Conservation (phyloP, 2,888 invertebrate genomes). For the Nyleta sp. region DNA sequence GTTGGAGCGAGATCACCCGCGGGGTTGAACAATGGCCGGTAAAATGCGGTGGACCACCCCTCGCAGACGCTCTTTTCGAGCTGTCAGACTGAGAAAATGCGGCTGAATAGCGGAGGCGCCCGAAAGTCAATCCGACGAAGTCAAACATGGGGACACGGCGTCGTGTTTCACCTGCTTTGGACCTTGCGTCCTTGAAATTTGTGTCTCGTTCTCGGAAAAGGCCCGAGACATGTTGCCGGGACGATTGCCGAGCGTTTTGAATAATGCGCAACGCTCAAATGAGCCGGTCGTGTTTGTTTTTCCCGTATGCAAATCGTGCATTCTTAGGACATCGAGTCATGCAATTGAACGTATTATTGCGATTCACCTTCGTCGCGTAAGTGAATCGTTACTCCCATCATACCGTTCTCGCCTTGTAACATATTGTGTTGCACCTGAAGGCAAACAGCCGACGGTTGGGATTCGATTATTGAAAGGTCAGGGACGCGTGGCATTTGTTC, state of each 20-base stretch:
- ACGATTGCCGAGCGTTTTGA: conserved; percentile 29
- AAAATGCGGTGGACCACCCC: conserved; percentile 80
- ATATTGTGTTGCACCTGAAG: conserved; percentile 46
- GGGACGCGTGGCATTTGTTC: conserved; percentile 32
- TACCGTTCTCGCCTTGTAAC: conserved; percentile 52
- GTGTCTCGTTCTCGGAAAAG: conserved; percentile 69
- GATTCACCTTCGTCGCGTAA: conserved; percentile 36
- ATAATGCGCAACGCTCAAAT: conserved; percentile 16
- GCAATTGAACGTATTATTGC: conserved; percentile 33
- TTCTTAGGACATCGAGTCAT: conserved; percentile 33
- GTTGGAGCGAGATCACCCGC: conserved; percentile 77
- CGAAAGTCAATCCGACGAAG: conserved; percentile 75
- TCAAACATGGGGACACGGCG: conserved; percentile 75
- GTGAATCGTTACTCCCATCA: conserved; percentile 12
- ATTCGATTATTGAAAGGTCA: conserved; percentile 56
- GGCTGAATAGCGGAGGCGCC: conserved; percentile 56
- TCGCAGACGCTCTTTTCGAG: conserved; percentile 75
- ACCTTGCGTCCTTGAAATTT: conserved; percentile 70
- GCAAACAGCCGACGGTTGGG: conserved; percentile 41
- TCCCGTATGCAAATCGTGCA: conserved; percentile 47
- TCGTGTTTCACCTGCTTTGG: conserved; percentile 74
- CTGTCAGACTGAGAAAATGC: conserved; percentile 51
- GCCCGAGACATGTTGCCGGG: background rate
- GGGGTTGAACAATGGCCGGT: conserved; percentile 78
- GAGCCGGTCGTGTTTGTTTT: conserved; percentile 31